Evolutionary conservation across 2,113 vertebrate species (phyloP), one percentile per base, ranked within the genome.

Genomic region (Sylvietta virens): DNA sequence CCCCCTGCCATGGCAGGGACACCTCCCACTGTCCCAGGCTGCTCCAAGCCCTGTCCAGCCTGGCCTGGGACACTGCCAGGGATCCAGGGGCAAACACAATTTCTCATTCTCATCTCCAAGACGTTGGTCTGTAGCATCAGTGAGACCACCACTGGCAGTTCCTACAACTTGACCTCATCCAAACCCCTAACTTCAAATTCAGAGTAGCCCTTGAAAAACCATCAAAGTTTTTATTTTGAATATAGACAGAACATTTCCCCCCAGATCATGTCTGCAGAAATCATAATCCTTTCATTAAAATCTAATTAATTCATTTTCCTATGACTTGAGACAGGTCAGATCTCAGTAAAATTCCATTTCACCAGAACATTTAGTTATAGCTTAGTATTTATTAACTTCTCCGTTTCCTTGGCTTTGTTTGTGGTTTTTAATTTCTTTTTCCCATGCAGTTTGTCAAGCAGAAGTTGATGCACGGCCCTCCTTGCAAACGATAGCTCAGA

Each of bases 401-500:
- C 47, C 10, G 15, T 77, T 82, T 62, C 47, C 60, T 60, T 74
- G 76, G 31, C 48, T 88, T 79, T 89, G 50, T 85, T 92, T 81
- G 65, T 31, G 79, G 33, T 13, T 77, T 66, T 45, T 44, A 44
- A 27, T 15, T 56, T 48, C 9, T 69, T 40, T 31, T 69, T 81
- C 65, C 50, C 5, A 0, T 39, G 10, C 26, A 15, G 37, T 88
- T 94, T 93, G 61, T 88, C 78, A 85, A 47, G 71, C 33, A 88
- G 88, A 74, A 66, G 61, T 56, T 86, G 90, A 96, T 80, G 74
- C 64, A 83, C 60, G 76, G 56, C 64, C 66, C 37, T 74, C 70
- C 76, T 76, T 48, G 82, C 60, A 80, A 85, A 77, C 51, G 33
- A 90, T 5, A 83, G 82, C 67, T 4, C 50, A 87, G 95, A 93